A percentile compares a stretch with the other conserved stretches of the same genome.
Evolutionary conservation across 2,888 invertebrate genomes (phyloP).

Genomic region (Bimastos eiseni): DNA sequence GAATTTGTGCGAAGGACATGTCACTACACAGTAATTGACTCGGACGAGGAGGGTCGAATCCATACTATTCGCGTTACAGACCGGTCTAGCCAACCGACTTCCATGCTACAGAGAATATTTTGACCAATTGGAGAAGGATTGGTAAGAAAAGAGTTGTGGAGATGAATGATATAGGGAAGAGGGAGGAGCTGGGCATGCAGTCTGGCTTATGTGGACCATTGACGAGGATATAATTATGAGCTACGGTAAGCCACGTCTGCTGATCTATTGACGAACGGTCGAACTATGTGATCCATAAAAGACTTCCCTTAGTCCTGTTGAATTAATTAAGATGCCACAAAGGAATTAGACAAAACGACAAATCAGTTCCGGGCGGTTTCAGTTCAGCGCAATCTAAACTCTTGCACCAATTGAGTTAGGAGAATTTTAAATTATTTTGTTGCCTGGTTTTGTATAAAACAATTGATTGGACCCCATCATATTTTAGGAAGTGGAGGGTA

Average conservation of each 20-base stretch:
- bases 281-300: background rate
- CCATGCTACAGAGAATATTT: background rate
- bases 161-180: background rate
- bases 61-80: too few relatives aligned
- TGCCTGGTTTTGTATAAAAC: too few relatives aligned
- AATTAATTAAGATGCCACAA: background rate
- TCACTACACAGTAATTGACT: too few relatives aligned
- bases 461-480: too few relatives aligned
- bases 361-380: background rate
- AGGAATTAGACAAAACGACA: background rate
- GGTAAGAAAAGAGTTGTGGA: background rate
- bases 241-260: background rate
- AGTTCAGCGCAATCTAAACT: background rate
- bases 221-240: background rate
- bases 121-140: background rate
- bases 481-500: too few relatives aligned
- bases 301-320: background rate
- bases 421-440: too few relatives aligned
- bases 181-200: background rate
- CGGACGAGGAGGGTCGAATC: too few relatives aligned
- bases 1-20: too few relatives aligned
- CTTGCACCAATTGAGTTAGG: too few relatives aligned
- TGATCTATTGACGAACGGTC: background rate
- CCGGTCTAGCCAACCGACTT: background rate
- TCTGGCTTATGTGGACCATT: background rate